These are phyloP conservation scores for Drosophila mimica DNA, from an alignment of 2,888 invertebrate species.

Conservation along the genomic window DNA sequence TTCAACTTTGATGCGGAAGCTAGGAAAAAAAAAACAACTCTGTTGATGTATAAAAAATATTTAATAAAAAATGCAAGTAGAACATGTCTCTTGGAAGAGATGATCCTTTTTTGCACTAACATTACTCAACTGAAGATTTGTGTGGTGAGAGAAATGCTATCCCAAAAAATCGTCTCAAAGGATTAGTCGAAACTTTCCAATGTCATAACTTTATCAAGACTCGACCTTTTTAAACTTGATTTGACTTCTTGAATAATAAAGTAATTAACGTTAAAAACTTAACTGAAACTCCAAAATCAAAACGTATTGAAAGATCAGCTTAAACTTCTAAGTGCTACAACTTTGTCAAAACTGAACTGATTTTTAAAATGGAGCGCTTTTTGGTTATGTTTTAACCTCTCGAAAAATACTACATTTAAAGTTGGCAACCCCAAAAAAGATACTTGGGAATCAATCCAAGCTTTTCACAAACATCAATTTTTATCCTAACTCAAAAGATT, in stretches of 20 bases:
- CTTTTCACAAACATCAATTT: not conserved
- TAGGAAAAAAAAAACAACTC: not conserved
- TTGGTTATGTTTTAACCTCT: not conserved
- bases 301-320: not conserved
- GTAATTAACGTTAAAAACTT: fast-evolving
- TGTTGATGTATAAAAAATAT: not conserved
- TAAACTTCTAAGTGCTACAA: not conserved
- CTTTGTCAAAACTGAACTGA: fast-evolving
- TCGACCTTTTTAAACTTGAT: not conserved
- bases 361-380: not conserved
- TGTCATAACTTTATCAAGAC: not conserved
- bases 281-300: not conserved
- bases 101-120: too few species aligned
- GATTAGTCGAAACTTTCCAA: too few species aligned
- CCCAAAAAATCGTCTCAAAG: too few species aligned
- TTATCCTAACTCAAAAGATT: not conserved
- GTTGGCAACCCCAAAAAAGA: not conserved
- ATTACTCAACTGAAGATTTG: too few species aligned
- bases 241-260: not conserved
- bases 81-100: not conserved
- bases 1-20: not conserved
- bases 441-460: fast-evolving
- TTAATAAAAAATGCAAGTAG: not conserved
- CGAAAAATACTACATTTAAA: not conserved
- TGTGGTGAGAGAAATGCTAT: too few species aligned